Evolutionary conservation across 2,113 vertebrate genomes (phyloP).

Genomic region (Alligator sinensis): DNA sequence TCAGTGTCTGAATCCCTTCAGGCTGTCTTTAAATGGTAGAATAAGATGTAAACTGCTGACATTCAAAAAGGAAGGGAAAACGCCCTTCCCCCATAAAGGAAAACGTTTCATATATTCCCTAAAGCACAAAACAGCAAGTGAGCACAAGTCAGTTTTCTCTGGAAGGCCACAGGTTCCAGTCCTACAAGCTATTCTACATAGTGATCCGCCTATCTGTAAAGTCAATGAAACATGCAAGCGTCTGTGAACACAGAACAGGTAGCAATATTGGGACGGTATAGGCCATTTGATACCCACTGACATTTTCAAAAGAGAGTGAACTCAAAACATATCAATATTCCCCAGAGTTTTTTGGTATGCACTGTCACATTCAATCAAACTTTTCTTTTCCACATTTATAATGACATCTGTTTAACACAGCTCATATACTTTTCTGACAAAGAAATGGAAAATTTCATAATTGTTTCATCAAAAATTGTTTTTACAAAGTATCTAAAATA

Average conservation of each 20-base stretch:
- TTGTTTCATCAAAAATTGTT: neutral
- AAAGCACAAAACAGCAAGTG: neutral
- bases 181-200: neutral
- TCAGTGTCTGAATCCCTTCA: neutral
- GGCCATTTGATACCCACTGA: neutral
- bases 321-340: neutral
- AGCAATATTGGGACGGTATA: neutral
- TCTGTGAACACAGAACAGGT: neutral
- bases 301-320: neutral
- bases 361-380: neutral
- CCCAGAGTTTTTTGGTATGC: neutral
- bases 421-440: neutral
- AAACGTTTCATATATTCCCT: neutral
- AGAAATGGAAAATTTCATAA: neutral
- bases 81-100: neutral
- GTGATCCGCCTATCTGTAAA: neutral
- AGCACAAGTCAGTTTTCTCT: neutral
- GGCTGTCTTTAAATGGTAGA: neutral
- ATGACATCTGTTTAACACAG: neutral
- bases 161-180: rapidly evolving
- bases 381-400: neutral
- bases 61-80: neutral
- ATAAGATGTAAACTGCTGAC: neutral
- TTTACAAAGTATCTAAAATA: neutral
- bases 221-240: neutral